Percentiles rank a stretch among this genome's conserved stretches.
Conservation (phyloP, 2,113 vertebrate genomes). For the Epinephelus moara region DNA sequence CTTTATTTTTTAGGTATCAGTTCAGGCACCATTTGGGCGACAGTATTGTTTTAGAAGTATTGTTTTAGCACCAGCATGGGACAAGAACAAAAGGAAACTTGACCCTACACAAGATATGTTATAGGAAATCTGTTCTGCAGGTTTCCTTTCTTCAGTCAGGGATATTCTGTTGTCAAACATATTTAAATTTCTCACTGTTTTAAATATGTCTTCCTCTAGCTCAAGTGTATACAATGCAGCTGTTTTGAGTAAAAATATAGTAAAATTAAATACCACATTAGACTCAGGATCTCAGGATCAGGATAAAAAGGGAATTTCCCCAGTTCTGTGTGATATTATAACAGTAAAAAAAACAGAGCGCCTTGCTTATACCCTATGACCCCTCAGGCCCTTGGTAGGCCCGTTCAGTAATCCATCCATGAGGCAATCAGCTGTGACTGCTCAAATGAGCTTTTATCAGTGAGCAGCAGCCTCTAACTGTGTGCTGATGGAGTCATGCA, state of each 20-base stretch:
- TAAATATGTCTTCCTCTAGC: background rate
- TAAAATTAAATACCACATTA: background rate
- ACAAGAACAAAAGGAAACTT: too few relatives aligned
- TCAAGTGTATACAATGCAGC: background rate
- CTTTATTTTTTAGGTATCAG: too few relatives aligned
- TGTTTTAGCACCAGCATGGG: too few relatives aligned
- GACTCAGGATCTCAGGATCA: background rate
- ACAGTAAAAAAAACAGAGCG: conserved; percentile 29
- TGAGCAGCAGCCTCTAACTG: conserved; percentile 76
- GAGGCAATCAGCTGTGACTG: conserved; percentile 38
- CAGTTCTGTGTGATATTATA: background rate
- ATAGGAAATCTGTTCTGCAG: background rate
- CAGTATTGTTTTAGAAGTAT: too few relatives aligned
- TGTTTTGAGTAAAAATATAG: background rate
- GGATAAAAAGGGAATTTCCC: background rate
- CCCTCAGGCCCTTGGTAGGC: background rate
- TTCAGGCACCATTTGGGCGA: too few relatives aligned
- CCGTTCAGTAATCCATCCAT: conserved; percentile 45
- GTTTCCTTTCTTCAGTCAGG: background rate
- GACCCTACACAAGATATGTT: background rate
- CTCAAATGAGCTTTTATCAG: conserved; percentile 86
- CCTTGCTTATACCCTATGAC: conserved; percentile 11
- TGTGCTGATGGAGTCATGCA: conserved; percentile 85
- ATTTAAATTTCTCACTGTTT: background rate
- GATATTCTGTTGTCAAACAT: background rate